phyloP scores from a whole-genome alignment of 2,113 vertebrate genomes.

The Phaethon lepturus region DNA sequence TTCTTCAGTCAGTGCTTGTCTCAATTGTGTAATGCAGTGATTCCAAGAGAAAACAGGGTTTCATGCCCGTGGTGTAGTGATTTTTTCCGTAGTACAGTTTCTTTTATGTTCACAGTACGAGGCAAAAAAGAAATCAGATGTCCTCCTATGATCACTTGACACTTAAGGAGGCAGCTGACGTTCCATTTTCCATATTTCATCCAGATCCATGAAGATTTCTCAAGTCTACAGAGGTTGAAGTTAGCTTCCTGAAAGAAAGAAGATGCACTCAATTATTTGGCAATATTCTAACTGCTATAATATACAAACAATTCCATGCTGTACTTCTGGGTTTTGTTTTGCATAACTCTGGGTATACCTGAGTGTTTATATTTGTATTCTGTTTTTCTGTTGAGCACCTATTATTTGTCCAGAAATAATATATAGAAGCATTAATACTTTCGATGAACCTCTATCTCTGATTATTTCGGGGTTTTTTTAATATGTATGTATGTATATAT shows the following conservation, averaged over 20 bases:
- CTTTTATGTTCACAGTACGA: neutral
- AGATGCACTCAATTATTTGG: neutral
- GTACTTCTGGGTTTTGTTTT: neutral
- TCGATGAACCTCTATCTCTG: neutral
- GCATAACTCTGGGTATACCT: too few species aligned
- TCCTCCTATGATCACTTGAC: neutral
- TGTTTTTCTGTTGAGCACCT: neutral
- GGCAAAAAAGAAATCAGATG: neutral
- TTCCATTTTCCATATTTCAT: neutral
- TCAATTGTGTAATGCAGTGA: neutral
- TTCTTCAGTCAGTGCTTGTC: neutral
- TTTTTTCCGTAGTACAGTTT: neutral
- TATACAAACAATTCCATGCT: neutral
- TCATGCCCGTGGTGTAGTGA: neutral
- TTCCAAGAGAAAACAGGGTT: neutral
- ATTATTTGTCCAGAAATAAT: neutral
- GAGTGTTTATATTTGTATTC: neutral
- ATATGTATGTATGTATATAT: fast-evolving
- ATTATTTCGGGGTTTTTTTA: neutral
- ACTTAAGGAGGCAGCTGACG: neutral
- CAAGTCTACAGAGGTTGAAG: neutral
- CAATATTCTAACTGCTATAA: neutral
- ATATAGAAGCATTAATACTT: neutral
- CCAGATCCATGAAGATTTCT: neutral
- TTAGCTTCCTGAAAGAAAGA: neutral